phyloP scores from a whole-genome alignment of 1,140 invertebrate genomes.

The Arctopsyche grandis region DNA sequence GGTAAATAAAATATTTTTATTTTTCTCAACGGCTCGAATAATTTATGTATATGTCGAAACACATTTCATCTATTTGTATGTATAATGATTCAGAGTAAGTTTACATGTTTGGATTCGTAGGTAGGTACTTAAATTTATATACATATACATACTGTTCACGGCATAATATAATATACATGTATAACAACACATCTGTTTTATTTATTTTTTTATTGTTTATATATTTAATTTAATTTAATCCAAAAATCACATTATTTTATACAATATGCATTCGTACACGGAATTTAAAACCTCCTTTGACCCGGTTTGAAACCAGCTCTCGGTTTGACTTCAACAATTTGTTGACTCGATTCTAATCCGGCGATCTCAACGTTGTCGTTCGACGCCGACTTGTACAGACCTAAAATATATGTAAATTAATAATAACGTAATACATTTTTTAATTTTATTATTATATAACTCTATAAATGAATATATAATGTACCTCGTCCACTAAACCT shows the following conservation, averaged over 20 bases:
- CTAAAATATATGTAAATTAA: conserved; percentile 29
- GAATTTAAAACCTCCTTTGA: conserved; percentile 47
- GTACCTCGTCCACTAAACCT: conserved; percentile 62
- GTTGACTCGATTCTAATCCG: conserved; percentile 50
- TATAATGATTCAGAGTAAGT: not conserved
- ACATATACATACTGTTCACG: conserved; percentile 19
- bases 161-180: not conserved
- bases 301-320: conserved; percentile 43
- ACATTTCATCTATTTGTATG: not conserved
- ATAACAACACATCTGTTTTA: conserved; percentile 15
- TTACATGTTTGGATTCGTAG: conserved; percentile 30
- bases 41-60: not conserved
- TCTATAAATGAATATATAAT: not conserved
- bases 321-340: conserved; percentile 50
- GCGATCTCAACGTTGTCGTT: conserved; percentile 45
- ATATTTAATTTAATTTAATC: conserved; percentile 49
- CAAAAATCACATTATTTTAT: conserved; percentile 44
- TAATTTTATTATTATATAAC: conserved; percentile 1
- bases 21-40: conserved; percentile 7
- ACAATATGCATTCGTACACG: not conserved
- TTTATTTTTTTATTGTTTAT: conserved; percentile 23
- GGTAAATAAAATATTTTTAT: not conserved
- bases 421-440: not conserved
- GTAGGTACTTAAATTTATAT: conserved; percentile 32
- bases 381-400: conserved; percentile 42